Base-by-base conservation (phyloP, 1,140 invertebrate species). In the Leptinotarsa texana region DNA sequence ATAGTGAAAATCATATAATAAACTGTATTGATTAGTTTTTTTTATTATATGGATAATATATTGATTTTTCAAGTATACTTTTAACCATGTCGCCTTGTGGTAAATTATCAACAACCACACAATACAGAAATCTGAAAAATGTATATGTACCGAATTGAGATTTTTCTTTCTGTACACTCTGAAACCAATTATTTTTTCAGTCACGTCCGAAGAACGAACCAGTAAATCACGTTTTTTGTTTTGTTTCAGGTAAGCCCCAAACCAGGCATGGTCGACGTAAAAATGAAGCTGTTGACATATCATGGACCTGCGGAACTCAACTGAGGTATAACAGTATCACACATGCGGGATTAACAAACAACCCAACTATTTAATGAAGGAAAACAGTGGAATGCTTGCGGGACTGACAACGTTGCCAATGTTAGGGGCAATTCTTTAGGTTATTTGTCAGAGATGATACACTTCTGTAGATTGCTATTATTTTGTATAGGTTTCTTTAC, bases 271-370 rank as follows among this genome's bases (percentile, higher is more conserved):
- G 49, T 63, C 18, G 69, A 71, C 69, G 6, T 22, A 71, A 68
- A 47, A 57, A 57, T 57, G 51, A 68, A 27, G 24, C 42, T 42
- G 42, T 68, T 42, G 66, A 42, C 66, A 17, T 68, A 42, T n/a
- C n/a, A 8, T 68, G 15, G 11, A 49, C 66, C 42, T 61, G 33
- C 57, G n/a, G 69, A 57, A 57, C 49, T 21, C 69, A 62, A 62
- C 48, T 71, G 69, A 71, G 69, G 69, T 63, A 57, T 71, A 27
- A 71, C 69, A 11, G 66, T 71, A 71, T 71, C 69, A 71, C 69
- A 71, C 69, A 71, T 71, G 69, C 49, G 69, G 69, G 69, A 71
- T 71, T 71, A 71, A 71, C 69, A 63, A 71, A 71, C 69, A 57
- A 49, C 51, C 24, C 11, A 49, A 62, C 51, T 62, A 51, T 71